Percentiles rank a stretch among this genome's conserved stretches.
These are phyloP conservation scores for Saturnia pavonia DNA, from an alignment of 2,888 invertebrate species.

Conservation along the genomic window DNA sequence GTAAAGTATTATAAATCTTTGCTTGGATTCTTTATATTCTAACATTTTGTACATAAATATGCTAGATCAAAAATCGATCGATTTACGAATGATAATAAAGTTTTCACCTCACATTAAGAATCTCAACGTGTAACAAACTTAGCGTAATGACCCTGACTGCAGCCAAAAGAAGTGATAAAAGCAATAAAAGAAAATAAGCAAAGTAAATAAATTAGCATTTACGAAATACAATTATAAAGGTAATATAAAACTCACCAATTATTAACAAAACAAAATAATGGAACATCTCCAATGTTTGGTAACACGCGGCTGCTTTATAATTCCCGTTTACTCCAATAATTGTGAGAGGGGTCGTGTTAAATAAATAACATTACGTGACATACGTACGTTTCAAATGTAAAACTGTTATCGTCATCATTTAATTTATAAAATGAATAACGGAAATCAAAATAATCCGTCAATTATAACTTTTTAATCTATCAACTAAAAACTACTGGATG, in stretches of 20 bases:
- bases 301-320: slow-evolving; percentile 44
- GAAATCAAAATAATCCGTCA: no score
- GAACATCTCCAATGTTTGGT: slow-evolving; percentile 44
- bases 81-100: no score
- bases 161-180: background rate
- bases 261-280: slow-evolving; percentile 39
- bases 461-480: no score
- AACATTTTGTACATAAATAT: no score
- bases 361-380: slow-evolving; percentile 46
- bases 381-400: slow-evolving; percentile 32
- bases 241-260: slow-evolving; percentile 52
- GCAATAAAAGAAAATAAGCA: background rate
- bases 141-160: background rate
- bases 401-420: slow-evolving; percentile 9
- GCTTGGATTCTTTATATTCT: no score
- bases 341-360: slow-evolving; percentile 40
- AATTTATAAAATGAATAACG: background rate
- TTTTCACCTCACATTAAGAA: background rate
- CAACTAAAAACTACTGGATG: no score
- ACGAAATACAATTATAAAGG: slow-evolving; percentile 3
- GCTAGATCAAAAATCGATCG: no score
- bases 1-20: no score
- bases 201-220: background rate
- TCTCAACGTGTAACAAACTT: background rate
- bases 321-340: slow-evolving; percentile 48